Conservation (phyloP, 2,888 invertebrate species). For the Polydrusus pterygomalis region DNA sequence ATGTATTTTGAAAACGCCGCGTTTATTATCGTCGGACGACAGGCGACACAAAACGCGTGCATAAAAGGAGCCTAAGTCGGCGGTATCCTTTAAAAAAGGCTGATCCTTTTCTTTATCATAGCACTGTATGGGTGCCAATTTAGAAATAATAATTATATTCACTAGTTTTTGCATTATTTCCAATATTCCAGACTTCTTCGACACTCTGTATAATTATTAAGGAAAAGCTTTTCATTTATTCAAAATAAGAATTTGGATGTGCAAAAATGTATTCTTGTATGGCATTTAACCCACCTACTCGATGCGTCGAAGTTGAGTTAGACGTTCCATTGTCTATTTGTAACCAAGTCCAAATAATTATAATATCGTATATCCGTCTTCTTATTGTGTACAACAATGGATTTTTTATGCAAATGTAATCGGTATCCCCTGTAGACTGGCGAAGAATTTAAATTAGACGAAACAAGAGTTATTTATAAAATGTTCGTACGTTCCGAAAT, state of each 20-base stretch:
- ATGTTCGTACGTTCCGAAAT: neutral
- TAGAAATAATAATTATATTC: no score
- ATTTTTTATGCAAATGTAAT: slow-evolving; percentile 49
- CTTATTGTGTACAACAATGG: slow-evolving; percentile 42
- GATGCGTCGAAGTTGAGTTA: slow-evolving; percentile 2
- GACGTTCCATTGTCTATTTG: slow-evolving; percentile 19
- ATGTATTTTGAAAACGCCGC: no score
- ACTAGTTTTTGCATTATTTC: no score
- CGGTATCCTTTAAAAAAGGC: no score
- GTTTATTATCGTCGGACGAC: no score
- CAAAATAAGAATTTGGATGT: neutral
- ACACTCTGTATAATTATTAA: no score
- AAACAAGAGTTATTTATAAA: slow-evolving; percentile 37
- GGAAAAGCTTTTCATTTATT: neutral
- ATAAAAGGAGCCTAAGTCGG: no score
- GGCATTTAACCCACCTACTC: neutral
- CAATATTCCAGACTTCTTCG: no score
- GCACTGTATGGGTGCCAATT: no score
- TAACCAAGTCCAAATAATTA: slow-evolving; percentile 20
- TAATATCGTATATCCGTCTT: slow-evolving; percentile 30
- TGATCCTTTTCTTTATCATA: no score
- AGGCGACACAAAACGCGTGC: no score
- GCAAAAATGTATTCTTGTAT: slow-evolving; percentile 7
- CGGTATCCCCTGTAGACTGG: slow-evolving; percentile 41
- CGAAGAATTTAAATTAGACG: slow-evolving; percentile 49